Conservation (phyloP, 2,113 vertebrate genomes). For the Peromyscus californicus region DNA sequence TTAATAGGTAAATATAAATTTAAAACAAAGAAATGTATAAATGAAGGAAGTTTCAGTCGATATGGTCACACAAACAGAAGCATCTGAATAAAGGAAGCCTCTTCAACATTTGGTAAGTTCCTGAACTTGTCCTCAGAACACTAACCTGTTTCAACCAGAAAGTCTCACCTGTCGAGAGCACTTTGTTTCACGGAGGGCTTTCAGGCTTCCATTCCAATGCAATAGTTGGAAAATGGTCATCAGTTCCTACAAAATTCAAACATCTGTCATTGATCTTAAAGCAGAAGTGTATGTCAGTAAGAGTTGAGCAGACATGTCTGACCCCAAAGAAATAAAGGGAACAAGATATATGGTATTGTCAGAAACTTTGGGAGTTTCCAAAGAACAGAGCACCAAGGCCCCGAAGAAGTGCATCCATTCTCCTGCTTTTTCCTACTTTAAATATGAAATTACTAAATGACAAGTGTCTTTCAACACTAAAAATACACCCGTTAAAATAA, state of each 20-base stretch:
- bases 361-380: neutral
- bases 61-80: neutral
- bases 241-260: slow-evolving; percentile 89
- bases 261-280: slow-evolving; percentile 4
- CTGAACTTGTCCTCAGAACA: neutral
- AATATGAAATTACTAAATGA: neutral
- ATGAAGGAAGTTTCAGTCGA: neutral
- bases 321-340: neutral
- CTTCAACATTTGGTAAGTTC: neutral
- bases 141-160: neutral
- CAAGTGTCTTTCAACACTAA: slow-evolving; percentile 37
- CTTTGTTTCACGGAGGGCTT: slow-evolving; percentile 90
- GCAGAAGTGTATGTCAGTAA: neutral
- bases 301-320: neutral
- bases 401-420: neutral
- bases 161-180: slow-evolving; percentile 92
- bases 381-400: neutral
- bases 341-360: neutral
- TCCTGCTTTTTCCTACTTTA: neutral
- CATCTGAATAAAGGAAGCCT: neutral
- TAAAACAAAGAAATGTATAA: neutral
- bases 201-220: slow-evolving; percentile 94
- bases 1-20: neutral
- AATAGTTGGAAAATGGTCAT: slow-evolving; percentile 94
- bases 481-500: neutral